These are phyloP conservation scores for Campylomormyrus numenius DNA, from an alignment of 2,113 vertebrate genomes.

Conservation along the genomic window DNA sequence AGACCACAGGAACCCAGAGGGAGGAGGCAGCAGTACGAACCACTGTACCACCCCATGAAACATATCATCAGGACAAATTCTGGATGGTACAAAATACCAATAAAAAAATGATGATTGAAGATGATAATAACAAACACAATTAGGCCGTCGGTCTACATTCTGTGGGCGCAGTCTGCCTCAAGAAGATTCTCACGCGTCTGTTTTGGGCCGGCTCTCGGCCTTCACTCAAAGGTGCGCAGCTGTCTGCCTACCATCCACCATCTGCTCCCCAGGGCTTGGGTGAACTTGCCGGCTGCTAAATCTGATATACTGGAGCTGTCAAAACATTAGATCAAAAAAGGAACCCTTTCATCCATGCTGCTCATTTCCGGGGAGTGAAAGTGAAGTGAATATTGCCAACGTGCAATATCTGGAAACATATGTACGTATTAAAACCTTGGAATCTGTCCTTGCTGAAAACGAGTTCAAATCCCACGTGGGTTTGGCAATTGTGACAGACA, in stretches of 20 bases:
- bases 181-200: neutral
- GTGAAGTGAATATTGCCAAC: neutral
- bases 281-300: constrained; percentile 1
- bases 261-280: constrained; percentile 17
- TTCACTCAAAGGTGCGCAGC: neutral
- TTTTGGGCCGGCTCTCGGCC: neutral
- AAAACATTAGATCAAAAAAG: constrained; percentile 16
- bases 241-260: neutral
- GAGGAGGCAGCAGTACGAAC: neutral
- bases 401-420: neutral
- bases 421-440: neutral
- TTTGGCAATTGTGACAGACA: neutral
- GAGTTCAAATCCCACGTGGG: neutral
- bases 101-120: neutral
- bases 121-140: neutral
- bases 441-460: neutral
- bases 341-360: neutral
- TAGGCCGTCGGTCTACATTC: neutral
- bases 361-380: constrained; percentile 9
- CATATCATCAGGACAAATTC: neutral
- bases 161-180: neutral
- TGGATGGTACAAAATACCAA: neutral
- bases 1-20: neutral
- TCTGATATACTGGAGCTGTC: constrained; percentile 1
- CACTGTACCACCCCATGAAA: neutral